Evolutionary conservation across 2,113 vertebrate species (phyloP).

Genomic region (Apodemus speciosus): DNA sequence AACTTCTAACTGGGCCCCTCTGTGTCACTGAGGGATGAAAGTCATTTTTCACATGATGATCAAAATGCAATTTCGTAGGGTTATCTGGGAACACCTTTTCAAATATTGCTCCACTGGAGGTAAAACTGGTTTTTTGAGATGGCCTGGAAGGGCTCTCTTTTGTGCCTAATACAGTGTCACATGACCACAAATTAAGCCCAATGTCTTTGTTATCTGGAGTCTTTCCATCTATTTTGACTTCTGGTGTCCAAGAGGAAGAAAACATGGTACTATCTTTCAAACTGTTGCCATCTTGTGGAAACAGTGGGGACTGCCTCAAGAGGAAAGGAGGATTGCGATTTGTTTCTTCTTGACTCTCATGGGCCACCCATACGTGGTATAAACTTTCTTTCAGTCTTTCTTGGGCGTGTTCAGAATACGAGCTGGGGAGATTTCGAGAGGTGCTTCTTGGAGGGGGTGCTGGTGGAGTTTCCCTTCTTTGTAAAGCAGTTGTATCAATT

Average conservation of each 20-base stretch:
- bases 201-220: conserved; percentile 79
- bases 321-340: conserved; percentile 83
- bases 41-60: conserved; percentile 55
- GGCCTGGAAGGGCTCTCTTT: conserved; percentile 82
- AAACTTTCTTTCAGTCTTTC: conserved; percentile 84
- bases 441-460: conserved; percentile 92
- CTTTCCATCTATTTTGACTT: conserved; percentile 72
- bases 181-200: conserved; percentile 88
- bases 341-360: conserved; percentile 80
- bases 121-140: conserved; percentile 90
- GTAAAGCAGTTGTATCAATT: conserved; percentile 74
- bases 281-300: conserved; percentile 86
- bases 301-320: conserved; percentile 82
- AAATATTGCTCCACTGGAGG: conserved; percentile 84
- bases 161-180: conserved; percentile 79
- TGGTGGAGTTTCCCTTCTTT: conserved; percentile 86
- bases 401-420: conserved; percentile 81
- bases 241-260: conserved; percentile 78
- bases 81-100: conserved; percentile 77
- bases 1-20: conserved; percentile 60
- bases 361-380: conserved; percentile 64
- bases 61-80: conserved; percentile 64
- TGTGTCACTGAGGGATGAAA: conserved; percentile 25
- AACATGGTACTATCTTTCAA: conserved; percentile 78
- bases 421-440: conserved; percentile 89